Conservation (phyloP, 2,797 vertebrate genomes). For the Hapalemur alaotrensis region DNA sequence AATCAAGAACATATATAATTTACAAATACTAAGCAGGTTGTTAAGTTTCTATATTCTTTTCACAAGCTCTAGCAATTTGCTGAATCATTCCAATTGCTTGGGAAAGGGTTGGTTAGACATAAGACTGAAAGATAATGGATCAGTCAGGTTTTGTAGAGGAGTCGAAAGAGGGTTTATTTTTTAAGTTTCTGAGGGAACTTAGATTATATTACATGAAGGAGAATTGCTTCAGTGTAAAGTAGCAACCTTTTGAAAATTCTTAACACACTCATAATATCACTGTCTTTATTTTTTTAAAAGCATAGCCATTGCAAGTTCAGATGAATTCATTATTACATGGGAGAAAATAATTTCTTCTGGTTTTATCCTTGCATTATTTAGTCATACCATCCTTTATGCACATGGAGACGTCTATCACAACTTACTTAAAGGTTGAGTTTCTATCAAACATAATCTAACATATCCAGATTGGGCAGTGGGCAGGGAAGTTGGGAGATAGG, state of each 20-base stretch:
- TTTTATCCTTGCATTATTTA: slow-evolving; percentile 28
- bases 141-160: not conserved
- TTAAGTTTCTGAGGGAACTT: not conserved
- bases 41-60: not conserved
- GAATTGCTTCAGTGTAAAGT: not conserved
- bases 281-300: not conserved
- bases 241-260: slow-evolving; percentile 29
- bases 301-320: not conserved
- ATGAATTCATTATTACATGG: not conserved
- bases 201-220: not conserved
- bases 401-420: not conserved
- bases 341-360: not conserved
- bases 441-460: not conserved
- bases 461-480: not conserved
- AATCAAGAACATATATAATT: not conserved
- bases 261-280: not conserved
- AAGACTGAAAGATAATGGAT: not conserved
- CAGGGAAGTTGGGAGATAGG: not conserved
- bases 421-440: not conserved
- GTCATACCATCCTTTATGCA: not conserved
- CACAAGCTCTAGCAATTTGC: not conserved
- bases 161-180: not conserved
- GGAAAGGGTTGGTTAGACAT: not conserved
- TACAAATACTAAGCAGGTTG: not conserved
- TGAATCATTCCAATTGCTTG: not conserved